These are phyloP conservation scores for Anguilla japonica DNA, from an alignment of 2,113 vertebrate species.

Conservation along the genomic window DNA sequence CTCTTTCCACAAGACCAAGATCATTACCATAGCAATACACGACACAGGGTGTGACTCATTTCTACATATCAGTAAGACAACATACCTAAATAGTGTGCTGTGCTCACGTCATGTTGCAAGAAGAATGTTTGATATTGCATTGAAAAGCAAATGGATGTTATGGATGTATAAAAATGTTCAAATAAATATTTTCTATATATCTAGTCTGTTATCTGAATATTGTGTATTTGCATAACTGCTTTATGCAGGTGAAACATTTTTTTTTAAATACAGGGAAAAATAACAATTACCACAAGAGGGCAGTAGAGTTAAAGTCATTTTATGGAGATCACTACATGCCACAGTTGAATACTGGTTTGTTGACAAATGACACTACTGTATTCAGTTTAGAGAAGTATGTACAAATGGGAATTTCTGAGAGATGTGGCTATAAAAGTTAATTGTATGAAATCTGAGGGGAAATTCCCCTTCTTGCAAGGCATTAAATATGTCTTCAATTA, in stretches of 20 bases:
- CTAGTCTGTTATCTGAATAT: neutral
- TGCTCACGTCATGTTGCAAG: neutral
- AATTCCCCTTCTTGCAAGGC: neutral
- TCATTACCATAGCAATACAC: neutral
- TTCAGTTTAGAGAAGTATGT: neutral
- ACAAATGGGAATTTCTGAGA: neutral
- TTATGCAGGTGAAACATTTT: neutral
- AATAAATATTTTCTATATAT: neutral
- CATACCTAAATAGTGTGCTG: neutral
- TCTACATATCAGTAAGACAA: neutral
- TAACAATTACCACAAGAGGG: slow-evolving; percentile 7
- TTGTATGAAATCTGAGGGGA: neutral
- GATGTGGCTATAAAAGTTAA: neutral
- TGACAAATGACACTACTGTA: neutral
- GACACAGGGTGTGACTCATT: neutral
- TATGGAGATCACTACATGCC: neutral
- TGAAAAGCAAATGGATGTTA: too few species aligned
- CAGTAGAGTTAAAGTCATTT: slow-evolving; percentile 2
- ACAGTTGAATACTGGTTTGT: neutral
- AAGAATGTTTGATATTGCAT: too few species aligned
- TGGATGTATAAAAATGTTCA: too few species aligned
- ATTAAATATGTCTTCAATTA: neutral
- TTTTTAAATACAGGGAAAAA: neutral
- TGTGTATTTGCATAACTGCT: neutral
- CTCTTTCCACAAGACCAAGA: neutral